Evolutionary conservation across 1,140 invertebrate genomes (phyloP).

Genomic region (Papilio glaucus): DNA sequence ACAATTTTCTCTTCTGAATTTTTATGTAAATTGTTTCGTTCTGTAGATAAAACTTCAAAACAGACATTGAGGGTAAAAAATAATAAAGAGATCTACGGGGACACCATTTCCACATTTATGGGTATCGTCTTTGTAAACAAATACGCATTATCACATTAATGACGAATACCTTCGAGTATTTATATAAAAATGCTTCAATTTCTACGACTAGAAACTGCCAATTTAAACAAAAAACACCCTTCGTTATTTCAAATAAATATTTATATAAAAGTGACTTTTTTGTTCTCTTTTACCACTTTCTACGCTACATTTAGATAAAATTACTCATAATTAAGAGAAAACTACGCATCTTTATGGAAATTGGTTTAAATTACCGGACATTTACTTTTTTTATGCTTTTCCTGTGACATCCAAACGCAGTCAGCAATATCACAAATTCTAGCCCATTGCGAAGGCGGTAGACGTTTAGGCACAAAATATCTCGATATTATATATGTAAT

Average conservation of each 20-base stretch:
- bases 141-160: constrained; percentile 17
- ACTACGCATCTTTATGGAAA: neutral
- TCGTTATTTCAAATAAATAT: neutral
- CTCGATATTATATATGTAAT: neutral
- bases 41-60: constrained; percentile 6
- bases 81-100: constrained; percentile 8
- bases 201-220: neutral
- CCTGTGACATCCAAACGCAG: neutral
- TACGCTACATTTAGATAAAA: too few relatives aligned
- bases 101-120: constrained; percentile 2
- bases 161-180: constrained; percentile 2
- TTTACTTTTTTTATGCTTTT: neutral
- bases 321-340: neutral
- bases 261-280: neutral
- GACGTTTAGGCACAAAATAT: neutral
- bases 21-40: constrained; percentile 13
- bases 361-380: neutral
- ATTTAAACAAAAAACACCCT: neutral
- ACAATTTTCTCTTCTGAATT: constrained; percentile 19
- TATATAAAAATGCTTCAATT: constrained; percentile 7
- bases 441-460: neutral
- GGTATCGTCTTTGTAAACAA: neutral
- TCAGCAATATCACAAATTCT: neutral
- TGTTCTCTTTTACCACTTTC: neutral
- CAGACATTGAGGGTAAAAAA: constrained; percentile 6